These are phyloP conservation scores for Chymomyza procnemis DNA, from an alignment of 2,888 invertebrate species.

Conservation along the genomic window DNA sequence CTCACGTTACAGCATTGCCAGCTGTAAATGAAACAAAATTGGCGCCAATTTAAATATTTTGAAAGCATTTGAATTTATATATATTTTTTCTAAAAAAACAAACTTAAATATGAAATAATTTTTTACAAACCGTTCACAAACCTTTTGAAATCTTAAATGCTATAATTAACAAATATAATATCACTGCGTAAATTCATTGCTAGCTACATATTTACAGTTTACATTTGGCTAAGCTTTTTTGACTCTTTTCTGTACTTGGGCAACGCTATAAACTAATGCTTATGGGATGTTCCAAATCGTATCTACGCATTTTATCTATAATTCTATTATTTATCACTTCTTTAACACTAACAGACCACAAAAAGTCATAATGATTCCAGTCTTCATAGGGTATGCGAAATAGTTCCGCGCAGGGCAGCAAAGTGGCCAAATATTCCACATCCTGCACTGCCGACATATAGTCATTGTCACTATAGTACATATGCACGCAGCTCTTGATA, in stretches of 20 bases:
- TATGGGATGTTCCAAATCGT: constrained; percentile 52
- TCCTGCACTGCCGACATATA: constrained; percentile 81
- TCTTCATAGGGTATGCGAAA: constrained; percentile 79
- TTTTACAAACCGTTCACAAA: constrained; percentile 39
- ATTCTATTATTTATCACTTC: constrained; percentile 81
- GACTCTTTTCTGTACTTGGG: neutral
- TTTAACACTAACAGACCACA: constrained; percentile 83
- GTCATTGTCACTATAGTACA: constrained; percentile 85
- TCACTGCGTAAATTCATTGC: constrained; percentile 50
- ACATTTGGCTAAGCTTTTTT: constrained; percentile 29
- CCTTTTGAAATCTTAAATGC: constrained; percentile 45
- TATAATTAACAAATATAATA: constrained; percentile 39
- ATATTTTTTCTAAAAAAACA: neutral
- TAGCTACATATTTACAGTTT: constrained; percentile 34
- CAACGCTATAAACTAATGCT: constrained; percentile 40
- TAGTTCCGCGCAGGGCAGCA: constrained; percentile 80
- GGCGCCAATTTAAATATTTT: neutral
- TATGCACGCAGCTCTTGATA: constrained; percentile 82
- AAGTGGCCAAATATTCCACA: constrained; percentile 78
- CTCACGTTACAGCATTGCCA: neutral
- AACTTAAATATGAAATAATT: neutral
- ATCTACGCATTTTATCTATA: constrained; percentile 62
- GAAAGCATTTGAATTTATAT: neutral
- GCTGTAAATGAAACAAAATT: neutral
- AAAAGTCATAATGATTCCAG: constrained; percentile 86